A percentile compares a stretch with the other conserved stretches of the same genome.
These are phyloP conservation scores for Drosophila mettleri DNA, from an alignment of 2,888 invertebrate species.

Conservation along the genomic window DNA sequence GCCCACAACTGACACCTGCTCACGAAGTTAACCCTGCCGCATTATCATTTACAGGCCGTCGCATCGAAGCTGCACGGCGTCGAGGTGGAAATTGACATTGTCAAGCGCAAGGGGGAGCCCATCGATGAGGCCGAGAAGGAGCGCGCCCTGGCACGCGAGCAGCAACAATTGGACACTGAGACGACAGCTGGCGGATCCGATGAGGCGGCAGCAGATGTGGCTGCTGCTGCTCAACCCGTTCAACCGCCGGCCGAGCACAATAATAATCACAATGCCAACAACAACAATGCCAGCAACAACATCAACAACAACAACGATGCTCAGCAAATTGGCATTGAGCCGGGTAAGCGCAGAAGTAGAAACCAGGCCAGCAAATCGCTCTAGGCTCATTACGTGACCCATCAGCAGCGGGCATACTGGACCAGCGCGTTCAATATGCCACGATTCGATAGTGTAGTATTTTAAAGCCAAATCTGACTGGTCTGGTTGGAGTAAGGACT, in stretches of 20 bases:
- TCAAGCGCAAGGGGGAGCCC: slow-evolving; percentile 92
- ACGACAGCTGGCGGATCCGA: slow-evolving; percentile 33
- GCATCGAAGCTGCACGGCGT: slow-evolving; percentile 96
- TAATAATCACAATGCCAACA: slow-evolving; percentile 76
- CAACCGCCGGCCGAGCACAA: slow-evolving; percentile 58
- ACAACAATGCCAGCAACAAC: slow-evolving; percentile 68
- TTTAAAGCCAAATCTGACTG: background rate
- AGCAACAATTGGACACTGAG: slow-evolving; percentile 59
- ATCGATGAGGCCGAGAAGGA: slow-evolving; percentile 82
- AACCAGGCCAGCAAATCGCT: slow-evolving; percentile 49
- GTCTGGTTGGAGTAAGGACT: background rate
- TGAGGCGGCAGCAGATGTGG: slow-evolving; percentile 13
- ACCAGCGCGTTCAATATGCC: slow-evolving; percentile 18
- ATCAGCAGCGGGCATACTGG: slow-evolving; percentile 30
- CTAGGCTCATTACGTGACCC: slow-evolving; percentile 27
- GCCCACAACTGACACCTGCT: slow-evolving; percentile 2
- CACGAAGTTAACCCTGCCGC: slow-evolving; percentile 1
- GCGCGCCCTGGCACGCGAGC: slow-evolving; percentile 71
- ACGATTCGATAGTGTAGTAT: background rate
- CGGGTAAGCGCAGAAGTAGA: slow-evolving; percentile 53
- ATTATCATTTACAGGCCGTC: slow-evolving; percentile 89
- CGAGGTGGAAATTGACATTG: slow-evolving; percentile 95
- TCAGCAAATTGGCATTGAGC: slow-evolving; percentile 62
- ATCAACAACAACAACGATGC: slow-evolving; percentile 79
- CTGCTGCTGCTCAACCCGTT: background rate